Evolutionary conservation across 2,797 vertebrate species (phyloP).

Genomic region (Gastrophryne carolinensis): DNA sequence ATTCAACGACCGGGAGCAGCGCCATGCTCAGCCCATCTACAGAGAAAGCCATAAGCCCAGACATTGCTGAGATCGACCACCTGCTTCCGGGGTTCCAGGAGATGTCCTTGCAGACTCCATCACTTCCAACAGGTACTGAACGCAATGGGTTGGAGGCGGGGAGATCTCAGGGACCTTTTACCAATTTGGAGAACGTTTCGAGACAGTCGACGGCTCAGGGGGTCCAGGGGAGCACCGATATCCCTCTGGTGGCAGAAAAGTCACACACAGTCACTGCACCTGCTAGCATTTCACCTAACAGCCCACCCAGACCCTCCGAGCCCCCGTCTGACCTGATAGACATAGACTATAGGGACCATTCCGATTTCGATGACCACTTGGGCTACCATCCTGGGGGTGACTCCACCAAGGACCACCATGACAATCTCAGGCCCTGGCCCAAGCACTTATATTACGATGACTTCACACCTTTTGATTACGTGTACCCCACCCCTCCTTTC

Average conservation of each 20-base stretch:
- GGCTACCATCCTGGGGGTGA: conserved; percentile 65
- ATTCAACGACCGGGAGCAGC: conserved; percentile 20
- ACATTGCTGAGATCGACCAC: conserved; percentile 70
- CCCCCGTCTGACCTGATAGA: conserved; percentile 71
- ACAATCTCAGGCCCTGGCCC: conserved; percentile 77
- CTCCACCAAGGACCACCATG: conserved; percentile 54
- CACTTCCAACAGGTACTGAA: background rate
- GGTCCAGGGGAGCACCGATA: conserved; percentile 61
- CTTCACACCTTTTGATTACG: conserved; percentile 84
- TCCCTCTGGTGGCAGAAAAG: conserved; percentile 66
- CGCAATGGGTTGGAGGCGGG: conserved; percentile 36
- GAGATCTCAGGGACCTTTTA: conserved; percentile 55
- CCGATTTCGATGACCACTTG: conserved; percentile 62
- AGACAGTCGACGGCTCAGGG: conserved; percentile 70
- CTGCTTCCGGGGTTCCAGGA: conserved; percentile 60
- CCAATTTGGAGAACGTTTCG: conserved; percentile 51
- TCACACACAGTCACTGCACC: too few relatives aligned
- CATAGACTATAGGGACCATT: conserved; percentile 81
- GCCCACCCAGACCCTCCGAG: conserved; percentile 55
- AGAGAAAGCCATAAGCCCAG: conserved; percentile 60
- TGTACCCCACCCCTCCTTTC: conserved; percentile 79
- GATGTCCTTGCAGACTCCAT: background rate
- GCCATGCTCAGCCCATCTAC: conserved; percentile 36
- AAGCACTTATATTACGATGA: conserved; percentile 84
- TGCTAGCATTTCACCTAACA: conserved; percentile 43